Evolutionary conservation across 1,140 invertebrate species (phyloP), one percentile per base, ranked within the genome.

Genomic region (Drosophila sp.): DNA sequence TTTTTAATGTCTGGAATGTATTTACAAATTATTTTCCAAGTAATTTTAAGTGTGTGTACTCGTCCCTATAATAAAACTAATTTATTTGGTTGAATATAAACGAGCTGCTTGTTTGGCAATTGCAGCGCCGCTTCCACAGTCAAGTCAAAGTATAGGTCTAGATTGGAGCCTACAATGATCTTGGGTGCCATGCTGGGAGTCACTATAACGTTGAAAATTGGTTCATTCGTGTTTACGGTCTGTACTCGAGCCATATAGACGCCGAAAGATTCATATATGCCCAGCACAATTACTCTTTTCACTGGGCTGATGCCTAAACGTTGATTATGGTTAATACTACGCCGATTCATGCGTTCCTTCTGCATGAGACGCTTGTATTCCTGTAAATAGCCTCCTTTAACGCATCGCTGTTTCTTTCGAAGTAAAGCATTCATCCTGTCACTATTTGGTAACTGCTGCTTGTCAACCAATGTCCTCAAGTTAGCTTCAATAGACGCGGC

Each of bases 51-150:
- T 21, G 13, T 32, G 34, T 59, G 14, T 67, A 41, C 16, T 64
- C n/a, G 13, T 67, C 45, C 16, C 16, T 66, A 58, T 59, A 73
- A 73, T 75, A 76, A 72, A 76, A 76, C 45, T 50, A 76, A 56
- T 32, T 65, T 72, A 66, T 72, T 65, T 13, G 73, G 73, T 36
- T 66, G 48, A 21, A 76, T 34, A 27, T 61, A 76, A 2, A 76
- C 62, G 0, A 51, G 36, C 14, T 76, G 48, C 13, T 66, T 61
- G 29, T 66, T 72, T 0, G 41, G 27, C 13, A 66, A 36, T n/a
- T 41, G 21, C n/a, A 64, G 14, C 7, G 67, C 21, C 1, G 50
- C 11, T 0, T 56, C 16, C n/a, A 21, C 9, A 8, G 45, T 34
- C 7, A 36, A 5, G 2, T 72, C 73, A 21, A 65, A 66, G 29